These are phyloP conservation scores for Branchellion lobata DNA, from an alignment of 2,888 invertebrate genomes.

Conservation along the genomic window DNA sequence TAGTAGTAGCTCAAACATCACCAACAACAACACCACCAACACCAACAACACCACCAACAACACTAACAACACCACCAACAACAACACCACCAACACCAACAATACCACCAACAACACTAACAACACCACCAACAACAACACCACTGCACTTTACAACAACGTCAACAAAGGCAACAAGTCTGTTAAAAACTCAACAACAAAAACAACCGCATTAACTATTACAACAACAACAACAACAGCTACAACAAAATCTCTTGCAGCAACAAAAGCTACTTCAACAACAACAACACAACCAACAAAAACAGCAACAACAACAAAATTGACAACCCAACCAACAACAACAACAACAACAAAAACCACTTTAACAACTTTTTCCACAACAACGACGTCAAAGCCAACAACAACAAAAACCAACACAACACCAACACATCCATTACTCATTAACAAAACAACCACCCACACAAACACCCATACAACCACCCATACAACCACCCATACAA, in stretches of 20 bases:
- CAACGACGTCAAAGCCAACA: neutral
- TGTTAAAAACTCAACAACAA: too few species aligned
- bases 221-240: constrained; percentile 18
- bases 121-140: too few species aligned
- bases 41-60: too few species aligned
- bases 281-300: neutral
- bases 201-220: neutral
- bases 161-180: too few species aligned
- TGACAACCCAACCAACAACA: neutral
- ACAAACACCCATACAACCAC: neutral
- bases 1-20: neutral
- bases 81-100: too few species aligned
- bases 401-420: neutral
- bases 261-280: too few species aligned
- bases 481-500: neutral
- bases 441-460: neutral
- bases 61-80: too few species aligned
- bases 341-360: neutral
- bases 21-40: neutral
- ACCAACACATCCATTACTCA: neutral
- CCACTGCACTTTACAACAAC: too few species aligned
- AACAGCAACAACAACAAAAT: neutral
- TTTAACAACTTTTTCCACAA: neutral
- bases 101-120: too few species aligned
- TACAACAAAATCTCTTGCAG: neutral